Conservation (phyloP, 2,113 vertebrate species). For the Piliocolobus tephrosceles region DNA sequence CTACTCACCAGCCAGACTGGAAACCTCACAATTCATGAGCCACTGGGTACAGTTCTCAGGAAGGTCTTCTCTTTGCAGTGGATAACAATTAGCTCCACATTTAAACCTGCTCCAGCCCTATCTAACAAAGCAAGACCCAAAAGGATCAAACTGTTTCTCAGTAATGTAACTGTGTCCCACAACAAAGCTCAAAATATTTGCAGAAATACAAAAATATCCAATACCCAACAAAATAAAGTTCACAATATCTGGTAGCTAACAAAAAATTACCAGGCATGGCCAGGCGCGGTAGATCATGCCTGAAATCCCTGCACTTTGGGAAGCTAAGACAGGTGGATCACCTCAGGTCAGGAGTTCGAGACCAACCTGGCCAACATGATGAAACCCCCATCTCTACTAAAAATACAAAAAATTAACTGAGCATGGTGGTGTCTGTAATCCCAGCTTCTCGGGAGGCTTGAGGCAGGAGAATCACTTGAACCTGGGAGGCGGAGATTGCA, state of each 20-base stretch:
- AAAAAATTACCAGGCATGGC: neutral
- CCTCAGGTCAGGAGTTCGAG: no score
- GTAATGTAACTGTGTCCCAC: neutral
- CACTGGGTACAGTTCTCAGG: neutral
- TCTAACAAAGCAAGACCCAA: neutral
- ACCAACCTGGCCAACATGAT: no score
- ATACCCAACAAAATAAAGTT: neutral
- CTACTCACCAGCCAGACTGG: neutral
- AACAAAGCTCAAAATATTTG: neutral
- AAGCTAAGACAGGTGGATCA: no score
- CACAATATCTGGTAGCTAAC: neutral
- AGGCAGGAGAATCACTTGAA: no score
- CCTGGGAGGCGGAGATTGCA: no score
- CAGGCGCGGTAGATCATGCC: rapidly evolving
- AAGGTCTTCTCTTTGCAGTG: neutral
- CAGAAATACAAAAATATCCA: neutral
- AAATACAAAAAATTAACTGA: no score
- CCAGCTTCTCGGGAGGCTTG: no score
- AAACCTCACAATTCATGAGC: neutral
- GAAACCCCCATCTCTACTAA: no score
- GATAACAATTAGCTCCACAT: neutral
- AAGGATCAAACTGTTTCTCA: neutral
- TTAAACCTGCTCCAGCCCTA: neutral
- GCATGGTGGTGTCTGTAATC: no score
- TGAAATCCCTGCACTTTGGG: no score